Conservation (phyloP, 2,888 invertebrate species). For the Drosophila borealis region DNA sequence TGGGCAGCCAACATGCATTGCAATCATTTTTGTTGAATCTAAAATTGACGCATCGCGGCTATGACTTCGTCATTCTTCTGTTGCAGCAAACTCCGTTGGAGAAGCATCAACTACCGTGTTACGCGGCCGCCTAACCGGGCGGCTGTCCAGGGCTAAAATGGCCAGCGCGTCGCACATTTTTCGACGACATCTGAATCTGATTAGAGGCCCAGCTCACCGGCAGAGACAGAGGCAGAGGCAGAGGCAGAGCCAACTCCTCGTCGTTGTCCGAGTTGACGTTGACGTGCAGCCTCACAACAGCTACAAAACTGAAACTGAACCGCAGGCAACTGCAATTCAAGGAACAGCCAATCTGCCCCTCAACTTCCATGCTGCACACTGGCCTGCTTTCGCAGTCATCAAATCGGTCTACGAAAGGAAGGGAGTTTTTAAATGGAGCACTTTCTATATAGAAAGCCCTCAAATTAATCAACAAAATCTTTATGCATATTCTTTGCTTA, state of each 20-base stretch:
- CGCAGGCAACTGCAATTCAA: constrained; percentile 45
- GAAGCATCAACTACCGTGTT: constrained; percentile 70
- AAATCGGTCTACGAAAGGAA: constrained; percentile 7
- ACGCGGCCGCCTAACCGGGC: constrained; percentile 58
- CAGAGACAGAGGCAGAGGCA: constrained; percentile 2
- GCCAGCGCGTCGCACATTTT: constrained; percentile 79
- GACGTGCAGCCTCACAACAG: constrained; percentile 55
- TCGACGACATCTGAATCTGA: constrained; percentile 81
- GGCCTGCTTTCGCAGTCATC: neutral
- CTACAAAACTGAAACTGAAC: constrained; percentile 11
- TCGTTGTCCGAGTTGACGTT: constrained; percentile 49
- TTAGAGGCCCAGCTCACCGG: constrained; percentile 54
- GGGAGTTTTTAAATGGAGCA: neutral
- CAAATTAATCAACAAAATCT: neutral
- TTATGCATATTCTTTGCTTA: neutral
- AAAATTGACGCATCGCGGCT: constrained; percentile 81
- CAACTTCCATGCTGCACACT: constrained; percentile 38
- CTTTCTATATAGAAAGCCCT: neutral
- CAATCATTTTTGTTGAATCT: constrained; percentile 81
- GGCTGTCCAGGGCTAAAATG: constrained; percentile 68
- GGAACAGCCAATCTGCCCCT: constrained; percentile 37
- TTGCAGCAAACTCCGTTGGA: constrained; percentile 23
- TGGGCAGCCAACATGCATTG: constrained; percentile 76
- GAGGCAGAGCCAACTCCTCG: constrained; percentile 31
- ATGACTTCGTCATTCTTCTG: constrained; percentile 77